Conservation (phyloP, 1,140 invertebrate species). For the Acromyrmex charruanus region DNA sequence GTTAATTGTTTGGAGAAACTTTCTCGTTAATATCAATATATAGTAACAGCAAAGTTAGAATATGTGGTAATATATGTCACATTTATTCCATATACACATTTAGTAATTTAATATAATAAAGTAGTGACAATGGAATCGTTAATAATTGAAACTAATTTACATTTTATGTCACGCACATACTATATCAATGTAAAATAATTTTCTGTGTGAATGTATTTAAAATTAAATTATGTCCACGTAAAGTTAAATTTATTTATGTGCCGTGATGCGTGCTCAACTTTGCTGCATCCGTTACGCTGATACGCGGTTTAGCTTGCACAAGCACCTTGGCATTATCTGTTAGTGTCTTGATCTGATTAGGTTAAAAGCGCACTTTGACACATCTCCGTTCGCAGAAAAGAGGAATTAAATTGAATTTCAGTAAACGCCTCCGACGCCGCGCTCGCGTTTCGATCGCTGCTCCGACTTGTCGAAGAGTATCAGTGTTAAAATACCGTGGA, state of each 20-base stretch:
- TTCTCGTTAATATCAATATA: conserved; percentile 36
- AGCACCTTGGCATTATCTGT: conserved; percentile 40
- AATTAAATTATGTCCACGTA: conserved; percentile 4
- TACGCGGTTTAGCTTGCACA: conserved; percentile 30
- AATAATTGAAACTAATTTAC: conserved; percentile 45
- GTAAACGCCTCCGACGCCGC: background rate
- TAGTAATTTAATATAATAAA: conserved; percentile 48
- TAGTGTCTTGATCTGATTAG: conserved; percentile 52
- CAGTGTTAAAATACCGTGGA: conserved; percentile 54
- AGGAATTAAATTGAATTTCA: conserved; percentile 57
- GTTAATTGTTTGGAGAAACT: conserved; percentile 4
- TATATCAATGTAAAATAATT: background rate
- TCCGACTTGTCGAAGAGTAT: conserved; percentile 51
- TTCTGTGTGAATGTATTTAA: background rate
- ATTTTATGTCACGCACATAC: background rate
- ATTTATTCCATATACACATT: conserved; percentile 17
- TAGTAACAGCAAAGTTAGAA: conserved; percentile 10
- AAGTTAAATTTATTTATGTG: conserved; percentile 30
- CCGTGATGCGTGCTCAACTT: conserved; percentile 7
- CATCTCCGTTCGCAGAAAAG: conserved; percentile 28
- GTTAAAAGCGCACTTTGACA: conserved; percentile 45
- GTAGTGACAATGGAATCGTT: conserved; percentile 22
- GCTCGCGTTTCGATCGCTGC: conserved; percentile 28
- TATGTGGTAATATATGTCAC: background rate
- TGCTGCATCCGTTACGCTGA: conserved; percentile 3